Conservation (phyloP, 2,888 invertebrate species). For the Cerastis leucographa region DNA sequence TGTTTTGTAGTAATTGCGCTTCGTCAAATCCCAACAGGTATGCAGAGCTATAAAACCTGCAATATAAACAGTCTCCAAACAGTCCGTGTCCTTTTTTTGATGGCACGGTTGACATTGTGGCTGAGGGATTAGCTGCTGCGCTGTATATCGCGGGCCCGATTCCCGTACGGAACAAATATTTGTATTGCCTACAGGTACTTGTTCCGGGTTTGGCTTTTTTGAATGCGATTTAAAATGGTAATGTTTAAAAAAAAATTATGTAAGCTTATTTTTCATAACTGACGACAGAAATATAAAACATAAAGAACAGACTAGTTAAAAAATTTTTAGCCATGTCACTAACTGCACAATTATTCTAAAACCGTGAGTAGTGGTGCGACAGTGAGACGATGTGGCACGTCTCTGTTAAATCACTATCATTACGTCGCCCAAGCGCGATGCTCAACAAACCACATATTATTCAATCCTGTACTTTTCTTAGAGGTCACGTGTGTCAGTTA, state of each 20-base stretch:
- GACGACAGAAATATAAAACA: neutral
- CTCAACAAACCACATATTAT: conserved; percentile 74
- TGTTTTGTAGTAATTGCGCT: neutral
- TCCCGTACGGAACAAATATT: neutral
- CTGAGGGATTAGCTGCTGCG: neutral
- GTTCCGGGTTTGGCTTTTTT: neutral
- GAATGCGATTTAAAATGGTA: neutral
- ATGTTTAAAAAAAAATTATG: neutral
- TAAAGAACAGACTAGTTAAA: neutral
- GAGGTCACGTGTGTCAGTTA: conserved; percentile 24
- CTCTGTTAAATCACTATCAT: conserved; percentile 79
- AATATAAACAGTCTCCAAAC: neutral
- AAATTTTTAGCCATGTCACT: neutral
- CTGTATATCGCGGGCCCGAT: neutral
- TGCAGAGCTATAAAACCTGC: neutral
- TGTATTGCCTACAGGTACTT: neutral
- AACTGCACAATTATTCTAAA: conserved; percentile 1
- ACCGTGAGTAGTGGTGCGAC: conserved; percentile 63
- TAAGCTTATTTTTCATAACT: neutral
- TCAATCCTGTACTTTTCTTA: conserved; percentile 70
- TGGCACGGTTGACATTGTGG: neutral
- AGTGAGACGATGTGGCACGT: conserved; percentile 72
- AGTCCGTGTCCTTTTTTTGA: neutral
- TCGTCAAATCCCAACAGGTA: neutral
- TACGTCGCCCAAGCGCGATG: conserved; percentile 75